Base-by-base conservation (phyloP, 2,797 vertebrate genomes). In the Distichodus sexfasciatus region DNA sequence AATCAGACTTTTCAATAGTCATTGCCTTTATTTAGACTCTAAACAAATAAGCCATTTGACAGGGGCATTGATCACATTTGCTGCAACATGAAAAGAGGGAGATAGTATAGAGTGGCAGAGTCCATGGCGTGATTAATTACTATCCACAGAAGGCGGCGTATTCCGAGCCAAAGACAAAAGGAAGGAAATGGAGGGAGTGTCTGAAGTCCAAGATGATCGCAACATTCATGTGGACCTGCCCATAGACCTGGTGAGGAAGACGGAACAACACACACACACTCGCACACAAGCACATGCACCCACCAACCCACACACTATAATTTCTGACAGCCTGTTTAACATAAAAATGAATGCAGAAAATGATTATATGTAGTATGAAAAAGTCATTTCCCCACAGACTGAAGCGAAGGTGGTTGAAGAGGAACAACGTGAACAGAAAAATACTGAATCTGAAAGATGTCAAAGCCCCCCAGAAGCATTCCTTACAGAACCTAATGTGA, bases 121-220 rank as follows among this genome's bases (percentile, higher is more conserved):
- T 76, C 58, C 19, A 28, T 80, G 83, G 74, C 78, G 85, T 88
- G 88, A 92, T 90, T 89, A 89, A 90, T 91, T 75, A 61, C 82
- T 83, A 82, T 88, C 79, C 80, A 73, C 79, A 90, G 90, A 86
- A 76, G 84, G 84, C 58, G 85, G 87, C 11, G 76, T 92, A 77
- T 92, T 91, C 81, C 85, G 78, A 84, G 85, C 77, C 12, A 88
- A 59, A 81, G 82, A 82, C 65, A 79, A 79, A 57, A 83, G 82
- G 28, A 81, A 76, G 65, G 88, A 94, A 75, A 54, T 72, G 51
- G 76, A 86, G 43, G 87, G 80, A 66, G 86, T 84, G 0, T 65
- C 12, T 1, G 88, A 91, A 28, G 80, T 91, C 69, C 79, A 77
- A 46, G 89, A 91, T 35, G 88, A 91, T 6, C 23, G 67, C 23